phyloP scores from a whole-genome alignment of 2,888 invertebrate genomes.

The Ophion ventricosus region DNA sequence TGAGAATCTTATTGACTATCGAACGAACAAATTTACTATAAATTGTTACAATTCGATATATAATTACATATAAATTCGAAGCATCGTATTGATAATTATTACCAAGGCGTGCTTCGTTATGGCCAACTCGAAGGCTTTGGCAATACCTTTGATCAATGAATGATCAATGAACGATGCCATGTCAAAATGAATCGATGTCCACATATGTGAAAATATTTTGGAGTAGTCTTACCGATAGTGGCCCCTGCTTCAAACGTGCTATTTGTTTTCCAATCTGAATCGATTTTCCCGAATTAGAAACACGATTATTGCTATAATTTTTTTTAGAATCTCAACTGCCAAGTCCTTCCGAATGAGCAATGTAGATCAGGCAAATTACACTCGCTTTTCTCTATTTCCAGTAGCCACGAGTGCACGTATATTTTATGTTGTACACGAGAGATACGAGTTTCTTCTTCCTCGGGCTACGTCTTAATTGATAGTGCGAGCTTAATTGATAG shows the following conservation, averaged over 20 bases:
- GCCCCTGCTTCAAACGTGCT: not conserved
- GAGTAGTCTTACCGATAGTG: too few species aligned
- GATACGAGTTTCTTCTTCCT: conserved; percentile 58
- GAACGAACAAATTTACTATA: too few species aligned
- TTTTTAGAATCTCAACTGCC: not conserved
- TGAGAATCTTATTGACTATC: too few species aligned
- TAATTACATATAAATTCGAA: too few species aligned
- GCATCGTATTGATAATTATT: too few species aligned
- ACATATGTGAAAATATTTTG: too few species aligned
- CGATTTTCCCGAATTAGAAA: not conserved
- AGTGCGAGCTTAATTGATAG: conserved; percentile 75
- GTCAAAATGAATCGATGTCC: too few species aligned
- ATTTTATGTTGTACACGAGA: conserved; percentile 29
- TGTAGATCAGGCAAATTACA: not conserved
- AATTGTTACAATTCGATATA: too few species aligned
- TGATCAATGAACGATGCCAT: too few species aligned
- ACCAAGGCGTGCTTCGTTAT: too few species aligned
- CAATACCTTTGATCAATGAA: too few species aligned
- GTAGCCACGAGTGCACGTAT: conserved; percentile 17
- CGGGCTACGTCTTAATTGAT: conserved; percentile 64
- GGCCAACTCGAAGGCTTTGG: too few species aligned
- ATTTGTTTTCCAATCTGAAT: not conserved
- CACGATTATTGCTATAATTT: not conserved
- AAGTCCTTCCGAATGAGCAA: not conserved
- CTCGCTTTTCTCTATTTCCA: conserved; percentile 10